Conservation (phyloP, 2,113 vertebrate species). For the Pygoscelis adeliae region DNA sequence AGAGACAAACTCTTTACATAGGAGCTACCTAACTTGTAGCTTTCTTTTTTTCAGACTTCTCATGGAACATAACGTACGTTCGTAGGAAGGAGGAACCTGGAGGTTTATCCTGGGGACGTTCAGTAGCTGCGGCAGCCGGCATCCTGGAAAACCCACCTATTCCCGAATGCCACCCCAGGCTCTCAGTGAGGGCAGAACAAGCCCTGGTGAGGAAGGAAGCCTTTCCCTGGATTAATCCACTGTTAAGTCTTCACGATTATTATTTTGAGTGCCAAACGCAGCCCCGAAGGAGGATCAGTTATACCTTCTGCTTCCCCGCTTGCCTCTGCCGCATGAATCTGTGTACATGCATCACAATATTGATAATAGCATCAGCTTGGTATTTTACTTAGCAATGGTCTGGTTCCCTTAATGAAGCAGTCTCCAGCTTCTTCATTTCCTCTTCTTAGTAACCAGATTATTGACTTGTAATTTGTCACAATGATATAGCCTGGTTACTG, state of each 20-base stretch:
- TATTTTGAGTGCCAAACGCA: not conserved
- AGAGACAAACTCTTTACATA: not conserved
- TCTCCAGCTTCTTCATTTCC: not conserved
- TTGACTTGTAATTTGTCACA: slow-evolving; percentile 41
- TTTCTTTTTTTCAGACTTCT: not conserved
- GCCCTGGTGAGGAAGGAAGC: not conserved
- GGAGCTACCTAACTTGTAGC: not conserved
- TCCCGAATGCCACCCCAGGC: rapidly evolving
- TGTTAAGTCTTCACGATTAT: not conserved
- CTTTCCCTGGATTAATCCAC: not conserved
- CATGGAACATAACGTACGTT: not conserved
- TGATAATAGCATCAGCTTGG: rapidly evolving
- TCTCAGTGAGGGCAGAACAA: not conserved
- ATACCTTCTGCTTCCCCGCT: not conserved
- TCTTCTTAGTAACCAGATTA: not conserved
- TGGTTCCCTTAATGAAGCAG: not conserved
- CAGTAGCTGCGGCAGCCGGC: rapidly evolving
- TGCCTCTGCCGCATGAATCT: rapidly evolving
- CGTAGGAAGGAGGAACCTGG: not conserved
- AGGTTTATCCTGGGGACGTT: rapidly evolving
- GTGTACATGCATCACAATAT: not conserved
- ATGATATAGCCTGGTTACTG: slow-evolving; percentile 37
- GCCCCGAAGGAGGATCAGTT: not conserved
- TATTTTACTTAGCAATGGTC: not conserved
- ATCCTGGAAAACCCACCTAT: not conserved